Evolutionary conservation across 2,888 invertebrate species (phyloP), one percentile per base, ranked within the genome.

Genomic region (Pherbina coryleti): DNA sequence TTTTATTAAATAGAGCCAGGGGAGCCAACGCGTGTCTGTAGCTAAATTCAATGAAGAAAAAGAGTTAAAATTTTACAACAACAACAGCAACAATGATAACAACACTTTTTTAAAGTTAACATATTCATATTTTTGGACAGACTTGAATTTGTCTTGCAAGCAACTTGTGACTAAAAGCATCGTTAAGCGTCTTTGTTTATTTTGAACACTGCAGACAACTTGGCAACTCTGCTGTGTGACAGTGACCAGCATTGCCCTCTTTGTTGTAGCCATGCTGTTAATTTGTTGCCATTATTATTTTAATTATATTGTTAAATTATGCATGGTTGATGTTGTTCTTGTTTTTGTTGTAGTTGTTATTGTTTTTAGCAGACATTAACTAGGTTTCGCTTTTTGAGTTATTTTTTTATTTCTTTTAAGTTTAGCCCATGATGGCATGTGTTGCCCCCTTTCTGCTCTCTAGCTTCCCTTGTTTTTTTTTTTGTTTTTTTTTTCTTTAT

Each of bases 301-400:
- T 37, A 67, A 67, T 67, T 67, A 67, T 67, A n/a, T 67, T 67
- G 34, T 67, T 34, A n/a, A 37, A 34, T n/a, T 22, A 34, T n/a
- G 19, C n/a, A 67, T 34, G 31, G n/a, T 37, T 44, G 11, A 28
- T 34, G 8, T 31, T 19, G 34, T 19, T 37, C 22, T 8, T 67
- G 67, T 22, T 60, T 25, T 60, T 60, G 57, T 22, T 60, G 57
- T 22, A 7, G 17, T n/a, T 55, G n/a, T 53, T 19, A 8, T 37
- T 4, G 8, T 14, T 11, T 44, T 44, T 44, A 14, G 44, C 2
- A 44, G 11, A 14, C 44, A 44, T 11, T 44, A 44, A 14, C 11
- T 44, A 37, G 7, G 37, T 37, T 37, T n/a, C n/a, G 31, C 31
- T 3, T 1, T 44, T 44, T 11, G 19, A 2, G 19, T 55, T 53